Evolutionary conservation across 1,140 invertebrate genomes (phyloP), one percentile per base, ranked within the genome.

Genomic region (Bombus haemorrhoidalis): DNA sequence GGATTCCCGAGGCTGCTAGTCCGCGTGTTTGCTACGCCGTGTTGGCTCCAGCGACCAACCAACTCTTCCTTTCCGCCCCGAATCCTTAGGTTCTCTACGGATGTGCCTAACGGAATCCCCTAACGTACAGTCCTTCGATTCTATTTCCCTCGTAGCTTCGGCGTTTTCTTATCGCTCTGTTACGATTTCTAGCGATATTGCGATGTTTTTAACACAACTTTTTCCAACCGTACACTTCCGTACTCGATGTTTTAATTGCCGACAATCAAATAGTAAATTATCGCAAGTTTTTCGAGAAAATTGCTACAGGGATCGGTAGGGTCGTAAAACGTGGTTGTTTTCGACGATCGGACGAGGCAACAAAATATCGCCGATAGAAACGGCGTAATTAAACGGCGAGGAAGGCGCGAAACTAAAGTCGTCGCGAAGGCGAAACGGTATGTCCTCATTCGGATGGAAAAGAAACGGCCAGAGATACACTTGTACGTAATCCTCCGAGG

Each of bases 321-420:
- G 0, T 64, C 77, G 64, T 64, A 59, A 47, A 69, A 71, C 43
- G 66, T 37, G 43, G 6, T 37, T 22, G 39, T 43, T 64, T 83
- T 75, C 53, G 57, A 18, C 18, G 18, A 43, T 47, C 18, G n/a
- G 53, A 62, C 25, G 53, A 72, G 39, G 68, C 80, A 64, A 66
- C 80, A 37, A 47, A 64, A 39, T 75, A 64, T 37, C 25, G 41
- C 3, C 41, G 34, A 37, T 47, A 47, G 57, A 75, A 74, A 82
- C 71, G 71, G 57, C 81, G 57, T 66, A 75, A 83, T 83, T 76
- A 83, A 83, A 83, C 59, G 22, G 53, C 5, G n/a, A 74, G 71
- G 37, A 81, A 71, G 79, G 81, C 81, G 81, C 57, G 81, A 82
- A 74, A 66, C 53, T 53, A 53, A 53, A 53, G 72, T 82, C 41